Base-by-base conservation (phyloP, 37 sponge, comb jelly and placozoan genomes). In the Haliclona indistincta region DNA sequence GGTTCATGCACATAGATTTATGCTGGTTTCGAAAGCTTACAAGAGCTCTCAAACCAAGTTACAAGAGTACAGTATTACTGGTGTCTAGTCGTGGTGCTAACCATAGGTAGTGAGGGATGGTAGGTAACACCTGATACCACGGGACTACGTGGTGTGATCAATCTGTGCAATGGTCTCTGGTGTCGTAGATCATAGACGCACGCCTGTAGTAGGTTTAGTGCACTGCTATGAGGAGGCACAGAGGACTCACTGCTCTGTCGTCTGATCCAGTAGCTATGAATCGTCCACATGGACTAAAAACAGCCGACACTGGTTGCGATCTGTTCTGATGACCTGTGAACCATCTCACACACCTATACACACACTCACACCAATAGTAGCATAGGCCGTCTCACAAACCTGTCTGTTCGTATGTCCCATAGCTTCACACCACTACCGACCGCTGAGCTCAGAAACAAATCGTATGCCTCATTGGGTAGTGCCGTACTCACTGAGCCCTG, bases 211-310 rank as follows among this genome's bases (percentile, higher is more conserved):
- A 26, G 15, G n/a, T 13, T 61, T n/a, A 29, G 56, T 73, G 30
- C 43, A 22, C 2, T 23, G 56, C 73, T 29, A 33, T 2, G 25
- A 17, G 37, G 23, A 33, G 13, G 49, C 8, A 13, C 49, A 47
- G 49, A 47, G 49, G n/a, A 81, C 87, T 73, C 42, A 93, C 94
- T n/a, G 76, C 67, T 38, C 67, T 82, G 56, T 96, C 91, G 68
- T 96, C 97, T 0, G 94, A 86, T 2, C 95, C 97, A 23, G 91
- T 81, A 22, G 91, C 91, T 19, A 96, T 70, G 81, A 67, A 96
- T 20, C 88, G 64, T 17, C 76, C 77, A 88, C 97, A 96, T 22
- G 95, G 94, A 81, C 94, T 94, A 74, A 96, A 75, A 38, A 67
- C 29, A 7, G 76, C 86, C 23, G 80, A 67, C 22, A 95, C 83